A percentile compares a stretch with the other conserved stretches of the same genome.
These are phyloP conservation scores for Mixornis gularis DNA, from an alignment of 2,113 vertebrate genomes.

Conservation along the genomic window DNA sequence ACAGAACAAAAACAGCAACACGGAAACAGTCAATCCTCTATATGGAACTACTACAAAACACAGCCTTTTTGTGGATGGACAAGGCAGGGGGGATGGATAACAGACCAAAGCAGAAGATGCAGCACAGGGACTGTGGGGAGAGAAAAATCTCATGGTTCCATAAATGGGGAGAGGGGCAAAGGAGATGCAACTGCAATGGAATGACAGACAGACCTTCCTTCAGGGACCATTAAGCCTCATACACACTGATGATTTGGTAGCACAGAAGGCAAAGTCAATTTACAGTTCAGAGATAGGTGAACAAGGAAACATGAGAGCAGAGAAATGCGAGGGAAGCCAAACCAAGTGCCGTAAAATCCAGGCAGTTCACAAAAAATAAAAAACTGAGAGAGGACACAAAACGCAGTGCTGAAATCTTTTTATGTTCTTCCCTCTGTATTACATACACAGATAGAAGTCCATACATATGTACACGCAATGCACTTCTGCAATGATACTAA, in stretches of 20 bases:
- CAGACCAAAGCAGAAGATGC: neutral
- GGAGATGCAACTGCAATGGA: neutral
- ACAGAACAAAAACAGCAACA: neutral
- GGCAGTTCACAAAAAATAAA: neutral
- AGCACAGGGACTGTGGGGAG: neutral
- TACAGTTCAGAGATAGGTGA: neutral
- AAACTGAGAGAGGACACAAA: neutral
- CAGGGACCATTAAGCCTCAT: neutral
- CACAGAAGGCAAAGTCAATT: neutral
- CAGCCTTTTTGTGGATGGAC: neutral
- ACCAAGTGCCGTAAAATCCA: neutral
- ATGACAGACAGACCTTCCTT: neutral
- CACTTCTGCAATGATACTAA: neutral
- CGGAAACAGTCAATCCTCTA: neutral
- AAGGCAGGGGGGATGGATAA: neutral
- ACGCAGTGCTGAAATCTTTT: neutral
- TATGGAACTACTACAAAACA: neutral
- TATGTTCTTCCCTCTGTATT: neutral
- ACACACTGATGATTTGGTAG: neutral
- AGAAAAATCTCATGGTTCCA: neutral
- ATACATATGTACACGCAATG: fast-evolving
- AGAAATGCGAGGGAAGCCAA: neutral
- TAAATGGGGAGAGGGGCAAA: neutral
- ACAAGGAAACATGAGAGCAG: neutral
- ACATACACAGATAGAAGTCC: neutral